A percentile compares a stretch with the other conserved stretches of the same genome.
phyloP scores from a whole-genome alignment of 2,888 invertebrate genomes.

The Scaptomyza parva region DNA sequence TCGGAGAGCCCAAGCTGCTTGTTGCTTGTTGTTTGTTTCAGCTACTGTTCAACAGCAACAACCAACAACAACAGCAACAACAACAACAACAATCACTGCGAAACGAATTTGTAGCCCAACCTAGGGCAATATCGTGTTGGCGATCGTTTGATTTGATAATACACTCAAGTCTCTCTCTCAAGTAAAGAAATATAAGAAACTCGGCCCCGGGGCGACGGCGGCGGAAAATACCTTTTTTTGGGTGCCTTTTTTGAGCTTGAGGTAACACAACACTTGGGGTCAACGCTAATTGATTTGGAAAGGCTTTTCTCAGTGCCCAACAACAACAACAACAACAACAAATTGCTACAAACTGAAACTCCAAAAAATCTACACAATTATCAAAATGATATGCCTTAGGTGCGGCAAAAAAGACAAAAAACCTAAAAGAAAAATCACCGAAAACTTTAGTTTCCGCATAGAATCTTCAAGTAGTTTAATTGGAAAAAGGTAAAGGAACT shows the following conservation, averaged over 20 bases:
- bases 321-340: constrained; percentile 28
- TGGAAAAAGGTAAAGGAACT: constrained; percentile 1
- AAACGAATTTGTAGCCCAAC: constrained; percentile 65
- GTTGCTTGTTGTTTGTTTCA: constrained; percentile 30
- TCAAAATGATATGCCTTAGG: constrained; percentile 55
- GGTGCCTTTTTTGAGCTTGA: constrained; percentile 48
- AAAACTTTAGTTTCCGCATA: constrained; percentile 48
- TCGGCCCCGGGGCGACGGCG: constrained; percentile 48
- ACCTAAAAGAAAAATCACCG: background rate
- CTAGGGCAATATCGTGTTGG: constrained; percentile 80
- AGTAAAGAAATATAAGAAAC: constrained; percentile 34
- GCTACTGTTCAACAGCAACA: constrained; percentile 32
- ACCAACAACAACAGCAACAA: constrained; percentile 34
- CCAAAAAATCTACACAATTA: constrained; percentile 51
- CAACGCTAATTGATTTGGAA: constrained; percentile 74
- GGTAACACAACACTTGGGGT: constrained; percentile 61
- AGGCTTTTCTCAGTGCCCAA: constrained; percentile 62
- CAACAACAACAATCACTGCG: constrained; percentile 28
- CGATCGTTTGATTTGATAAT: constrained; percentile 68
- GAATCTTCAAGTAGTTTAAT: constrained; percentile 35
- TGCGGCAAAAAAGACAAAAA: constrained; percentile 2
- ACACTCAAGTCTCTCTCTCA: constrained; percentile 25
- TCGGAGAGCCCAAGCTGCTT: constrained; percentile 48
- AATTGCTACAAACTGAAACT: constrained; percentile 38
- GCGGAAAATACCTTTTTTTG: constrained; percentile 52